Conservation (phyloP, 2,113 vertebrate species). For the Setophaga kirtlandii region DNA sequence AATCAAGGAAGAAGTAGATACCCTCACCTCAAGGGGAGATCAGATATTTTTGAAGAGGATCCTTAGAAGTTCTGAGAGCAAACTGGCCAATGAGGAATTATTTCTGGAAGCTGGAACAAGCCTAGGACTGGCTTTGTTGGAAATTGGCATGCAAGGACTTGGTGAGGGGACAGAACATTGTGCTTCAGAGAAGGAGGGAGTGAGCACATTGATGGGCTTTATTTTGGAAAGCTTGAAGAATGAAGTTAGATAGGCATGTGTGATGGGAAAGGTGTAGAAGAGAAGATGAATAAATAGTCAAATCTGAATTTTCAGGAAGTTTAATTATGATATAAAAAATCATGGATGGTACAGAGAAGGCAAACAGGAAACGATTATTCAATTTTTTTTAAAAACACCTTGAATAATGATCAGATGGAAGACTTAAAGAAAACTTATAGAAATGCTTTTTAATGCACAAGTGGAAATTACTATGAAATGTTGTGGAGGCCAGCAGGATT, state of each 20-base stretch:
- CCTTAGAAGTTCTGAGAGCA: background rate
- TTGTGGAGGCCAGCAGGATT: background rate
- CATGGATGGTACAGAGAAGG: background rate
- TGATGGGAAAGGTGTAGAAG: background rate
- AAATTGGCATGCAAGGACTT: background rate
- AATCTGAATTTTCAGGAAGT: background rate
- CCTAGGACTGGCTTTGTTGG: background rate
- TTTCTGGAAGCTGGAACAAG: background rate
- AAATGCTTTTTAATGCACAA: background rate
- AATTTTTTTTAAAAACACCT: background rate
- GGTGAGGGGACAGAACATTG: background rate
- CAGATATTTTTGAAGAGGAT: background rate
- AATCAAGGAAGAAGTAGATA: background rate
- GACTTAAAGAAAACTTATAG: background rate
- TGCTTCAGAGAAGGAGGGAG: rapidly evolving
- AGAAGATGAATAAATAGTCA: background rate
- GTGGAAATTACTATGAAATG: background rate
- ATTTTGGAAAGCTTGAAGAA: background rate
- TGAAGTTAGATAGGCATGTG: background rate
- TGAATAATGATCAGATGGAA: background rate
- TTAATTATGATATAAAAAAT: background rate
- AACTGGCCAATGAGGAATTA: background rate
- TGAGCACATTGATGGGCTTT: background rate
- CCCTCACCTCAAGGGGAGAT: background rate
- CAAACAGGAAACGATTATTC: background rate